These are phyloP conservation scores for Porites divaricata DNA, from an alignment of 92 coral and sea anemone species.

Conservation along the genomic window DNA sequence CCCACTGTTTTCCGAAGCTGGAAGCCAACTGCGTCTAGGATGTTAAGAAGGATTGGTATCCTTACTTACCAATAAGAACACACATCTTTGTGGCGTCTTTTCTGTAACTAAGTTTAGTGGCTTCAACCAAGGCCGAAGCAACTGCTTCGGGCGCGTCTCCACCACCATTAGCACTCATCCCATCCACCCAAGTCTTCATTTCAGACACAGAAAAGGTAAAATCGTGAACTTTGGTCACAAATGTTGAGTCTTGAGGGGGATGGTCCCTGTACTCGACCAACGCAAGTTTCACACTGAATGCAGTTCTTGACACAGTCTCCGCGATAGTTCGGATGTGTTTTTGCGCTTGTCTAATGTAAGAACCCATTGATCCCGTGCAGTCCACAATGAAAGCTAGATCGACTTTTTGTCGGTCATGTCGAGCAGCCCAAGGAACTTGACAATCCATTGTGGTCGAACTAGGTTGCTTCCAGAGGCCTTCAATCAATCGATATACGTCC, in stretches of 20 bases:
- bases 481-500: too few species aligned
- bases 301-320: slow-evolving; percentile 83
- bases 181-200: slow-evolving; percentile 93
- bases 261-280: slow-evolving; percentile 94
- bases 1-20: too few species aligned
- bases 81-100: slow-evolving; percentile 89
- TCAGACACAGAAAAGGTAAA: slow-evolving; percentile 75
- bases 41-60: not conserved
- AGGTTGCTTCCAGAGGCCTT: too few species aligned
- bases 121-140: slow-evolving; percentile 85
- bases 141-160: slow-evolving; percentile 96
- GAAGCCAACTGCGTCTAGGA: not conserved
- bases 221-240: slow-evolving; percentile 77
- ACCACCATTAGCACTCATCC: slow-evolving; percentile 91
- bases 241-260: slow-evolving; percentile 87
- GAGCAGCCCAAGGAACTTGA: slow-evolving; percentile 76
- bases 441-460: slow-evolving; percentile 3
- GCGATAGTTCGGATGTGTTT: slow-evolving; percentile 81
- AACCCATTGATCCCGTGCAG: slow-evolving; percentile 98
- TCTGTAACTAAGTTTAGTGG: slow-evolving; percentile 70
- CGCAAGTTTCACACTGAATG: slow-evolving; percentile 81
- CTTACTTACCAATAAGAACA: slow-evolving; percentile 83
- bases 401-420: slow-evolving; percentile 88
- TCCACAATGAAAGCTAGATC: slow-evolving; percentile 93
- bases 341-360: slow-evolving; percentile 89